Conservation (phyloP, 2,888 invertebrate species). For the Rhynchonema sp. region DNA sequence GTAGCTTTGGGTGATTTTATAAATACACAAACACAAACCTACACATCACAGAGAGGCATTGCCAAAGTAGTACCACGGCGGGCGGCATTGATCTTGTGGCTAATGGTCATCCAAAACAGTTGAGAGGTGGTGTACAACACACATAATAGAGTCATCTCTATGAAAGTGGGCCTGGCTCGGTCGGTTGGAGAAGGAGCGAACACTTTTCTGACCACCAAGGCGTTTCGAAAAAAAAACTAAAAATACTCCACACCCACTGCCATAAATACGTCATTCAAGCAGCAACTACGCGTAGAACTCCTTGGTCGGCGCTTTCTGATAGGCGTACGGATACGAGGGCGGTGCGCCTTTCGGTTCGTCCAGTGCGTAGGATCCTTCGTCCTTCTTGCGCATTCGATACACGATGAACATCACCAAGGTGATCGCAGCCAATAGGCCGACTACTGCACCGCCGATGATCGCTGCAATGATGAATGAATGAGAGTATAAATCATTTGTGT, state of each 20-base stretch:
- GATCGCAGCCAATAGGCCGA: conserved; percentile 88
- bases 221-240: background rate
- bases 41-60: too few species aligned
- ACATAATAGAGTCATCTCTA: too few species aligned
- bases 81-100: too few species aligned
- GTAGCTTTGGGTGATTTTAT: too few species aligned
- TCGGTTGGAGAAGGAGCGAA: background rate
- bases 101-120: too few species aligned
- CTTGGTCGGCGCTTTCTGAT: conserved; percentile 43
- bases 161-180: too few species aligned
- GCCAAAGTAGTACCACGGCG: too few species aligned
- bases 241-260: background rate
- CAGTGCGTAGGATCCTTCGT: conserved; percentile 78
- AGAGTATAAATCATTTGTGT: too few species aligned
- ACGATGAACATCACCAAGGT: conserved; percentile 71
- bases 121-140: too few species aligned
- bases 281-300: conserved; percentile 72
- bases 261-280: background rate
- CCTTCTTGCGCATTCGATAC: conserved; percentile 69
- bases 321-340: conserved; percentile 60
- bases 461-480: too few species aligned
- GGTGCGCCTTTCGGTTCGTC: conserved; percentile 72
- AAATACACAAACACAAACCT: too few species aligned
- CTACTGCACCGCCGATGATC: conserved; percentile 93
- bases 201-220: background rate